Evolutionary conservation across 2,113 vertebrate genomes (phyloP).

Genomic region (Eulemur macaco): DNA sequence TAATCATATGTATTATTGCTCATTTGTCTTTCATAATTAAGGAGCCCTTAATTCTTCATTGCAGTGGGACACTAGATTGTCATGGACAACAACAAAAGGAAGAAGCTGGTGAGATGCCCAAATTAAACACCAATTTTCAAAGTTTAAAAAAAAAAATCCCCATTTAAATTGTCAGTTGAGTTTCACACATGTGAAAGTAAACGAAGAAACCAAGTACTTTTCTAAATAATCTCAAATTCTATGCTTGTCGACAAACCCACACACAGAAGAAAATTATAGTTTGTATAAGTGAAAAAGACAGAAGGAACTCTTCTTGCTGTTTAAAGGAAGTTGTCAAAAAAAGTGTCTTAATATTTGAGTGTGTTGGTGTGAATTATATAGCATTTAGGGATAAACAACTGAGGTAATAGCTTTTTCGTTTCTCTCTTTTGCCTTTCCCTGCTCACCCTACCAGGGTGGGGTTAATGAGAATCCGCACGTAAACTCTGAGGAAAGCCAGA

Average conservation of each 20-base stretch:
- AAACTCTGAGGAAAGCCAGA: not conserved
- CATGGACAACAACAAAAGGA: constrained; percentile 26
- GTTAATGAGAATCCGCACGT: constrained; percentile 1
- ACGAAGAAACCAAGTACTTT: constrained; percentile 49
- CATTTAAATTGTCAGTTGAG: constrained; percentile 28
- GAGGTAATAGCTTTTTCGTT: not conserved
- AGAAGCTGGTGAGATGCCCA: not conserved
- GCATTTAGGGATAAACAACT: constrained; percentile 43
- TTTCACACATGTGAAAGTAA: constrained; percentile 46
- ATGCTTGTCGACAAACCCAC: constrained; percentile 49
- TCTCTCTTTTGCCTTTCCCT: not conserved
- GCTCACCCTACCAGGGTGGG: not conserved
- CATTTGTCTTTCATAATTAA: constrained; percentile 43
- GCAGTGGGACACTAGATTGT: not conserved
- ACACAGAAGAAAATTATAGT: constrained; percentile 66
- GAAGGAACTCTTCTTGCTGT: constrained; percentile 55
- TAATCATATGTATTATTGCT: not conserved
- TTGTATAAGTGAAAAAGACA: constrained; percentile 42
- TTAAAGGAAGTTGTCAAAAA: constrained; percentile 62
- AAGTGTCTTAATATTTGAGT: constrained; percentile 63
- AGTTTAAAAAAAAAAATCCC: not conserved
- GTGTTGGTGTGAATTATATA: constrained; percentile 14
- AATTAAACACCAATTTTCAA: constrained; percentile 26
- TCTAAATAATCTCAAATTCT: constrained; percentile 48
- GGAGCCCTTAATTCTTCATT: constrained; percentile 42